phyloP scores from a whole-genome alignment of 2,888 invertebrate genomes.

The Prosapia bicincta region DNA sequence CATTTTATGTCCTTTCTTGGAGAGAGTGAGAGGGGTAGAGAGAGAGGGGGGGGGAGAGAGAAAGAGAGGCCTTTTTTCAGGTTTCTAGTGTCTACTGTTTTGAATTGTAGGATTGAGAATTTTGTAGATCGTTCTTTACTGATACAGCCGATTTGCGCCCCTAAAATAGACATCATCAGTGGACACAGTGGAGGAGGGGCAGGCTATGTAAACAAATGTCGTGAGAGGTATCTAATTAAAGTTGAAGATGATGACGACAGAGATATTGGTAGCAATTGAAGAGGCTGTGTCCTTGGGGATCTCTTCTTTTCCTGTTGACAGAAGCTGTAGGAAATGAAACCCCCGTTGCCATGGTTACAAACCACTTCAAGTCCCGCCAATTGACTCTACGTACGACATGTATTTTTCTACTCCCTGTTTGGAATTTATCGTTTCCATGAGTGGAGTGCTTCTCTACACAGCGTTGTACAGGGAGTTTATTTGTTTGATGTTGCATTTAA shows the following conservation, averaged over 20 bases:
- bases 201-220: not conserved
- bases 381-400: constrained; percentile 2
- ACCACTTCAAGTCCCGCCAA: not conserved
- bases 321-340: not conserved
- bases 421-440: not conserved
- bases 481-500: not conserved
- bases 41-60: too few relatives aligned
- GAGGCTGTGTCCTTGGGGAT: not conserved
- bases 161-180: not conserved
- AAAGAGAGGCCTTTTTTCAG: too few relatives aligned
- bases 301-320: not conserved
- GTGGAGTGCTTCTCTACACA: not conserved
- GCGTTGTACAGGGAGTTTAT: not conserved
- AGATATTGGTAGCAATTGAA: constrained; percentile 2
- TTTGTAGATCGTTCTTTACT: too few relatives aligned
- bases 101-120: too few relatives aligned
- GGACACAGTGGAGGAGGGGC: not conserved
- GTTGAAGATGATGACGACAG: not conserved
- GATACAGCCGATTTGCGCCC: too few relatives aligned
- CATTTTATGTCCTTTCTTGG: too few relatives aligned
- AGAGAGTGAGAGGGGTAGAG: too few relatives aligned
- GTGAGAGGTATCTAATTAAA: not conserved
- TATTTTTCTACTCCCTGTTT: not conserved
- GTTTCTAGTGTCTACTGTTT: too few relatives aligned
- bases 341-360: not conserved